These are phyloP conservation scores for Automeris io DNA, from an alignment of 2,888 invertebrate genomes.

Conservation along the genomic window DNA sequence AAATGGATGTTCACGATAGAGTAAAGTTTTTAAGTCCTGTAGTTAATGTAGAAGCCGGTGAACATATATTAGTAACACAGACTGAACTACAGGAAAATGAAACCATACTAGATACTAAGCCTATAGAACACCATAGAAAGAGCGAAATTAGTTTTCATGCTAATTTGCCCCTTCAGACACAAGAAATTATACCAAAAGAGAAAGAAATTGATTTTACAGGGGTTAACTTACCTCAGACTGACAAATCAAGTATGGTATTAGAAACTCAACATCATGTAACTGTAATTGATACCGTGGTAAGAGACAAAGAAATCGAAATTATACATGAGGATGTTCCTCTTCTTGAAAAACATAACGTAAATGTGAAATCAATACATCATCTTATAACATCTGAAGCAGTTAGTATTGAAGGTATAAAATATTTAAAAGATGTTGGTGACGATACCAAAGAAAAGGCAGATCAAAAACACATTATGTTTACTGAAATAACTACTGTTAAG, in stretches of 20 bases:
- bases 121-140: constrained; percentile 17
- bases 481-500: constrained; percentile 2
- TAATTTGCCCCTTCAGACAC: constrained; percentile 38
- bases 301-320: constrained; percentile 44
- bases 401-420: constrained; percentile 36
- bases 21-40: constrained; percentile 21
- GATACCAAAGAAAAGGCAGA: constrained; percentile 13
- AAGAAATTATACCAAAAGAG: constrained; percentile 39
- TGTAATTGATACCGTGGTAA: constrained; percentile 34
- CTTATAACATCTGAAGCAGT: constrained; percentile 49
- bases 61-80: constrained; percentile 74
- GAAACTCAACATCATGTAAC: constrained; percentile 46
- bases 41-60: constrained; percentile 36
- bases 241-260: constrained; percentile 25
- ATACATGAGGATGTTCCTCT: constrained; percentile 12
- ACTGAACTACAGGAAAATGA: constrained; percentile 66
- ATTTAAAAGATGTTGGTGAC: constrained; percentile 25
- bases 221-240: constrained; percentile 23
- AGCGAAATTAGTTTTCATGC: constrained; percentile 30
- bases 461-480: constrained; percentile 2
- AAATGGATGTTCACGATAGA: constrained; percentile 22
- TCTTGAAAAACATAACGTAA: constrained; percentile 30
- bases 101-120: constrained; percentile 23
- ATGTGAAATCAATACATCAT: constrained; percentile 37
- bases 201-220: constrained; percentile 24